These are phyloP conservation scores for Jaculus jaculus DNA, from an alignment of 2,113 vertebrate genomes.

Conservation along the genomic window DNA sequence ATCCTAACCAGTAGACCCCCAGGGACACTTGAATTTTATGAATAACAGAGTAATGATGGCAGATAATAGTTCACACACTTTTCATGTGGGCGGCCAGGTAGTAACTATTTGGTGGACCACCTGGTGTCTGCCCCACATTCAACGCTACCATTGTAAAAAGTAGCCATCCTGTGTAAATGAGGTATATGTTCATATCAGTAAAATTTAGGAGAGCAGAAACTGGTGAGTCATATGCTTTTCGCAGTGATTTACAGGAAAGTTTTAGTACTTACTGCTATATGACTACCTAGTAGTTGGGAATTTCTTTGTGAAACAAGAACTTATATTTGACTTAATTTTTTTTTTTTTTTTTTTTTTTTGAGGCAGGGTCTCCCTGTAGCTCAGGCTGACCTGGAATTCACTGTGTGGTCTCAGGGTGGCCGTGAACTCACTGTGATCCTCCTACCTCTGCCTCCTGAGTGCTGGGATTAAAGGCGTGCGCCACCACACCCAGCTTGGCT, in stretches of 20 bases:
- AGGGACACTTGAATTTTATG: background rate
- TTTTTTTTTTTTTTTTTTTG: too few species aligned
- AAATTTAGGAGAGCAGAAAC: background rate
- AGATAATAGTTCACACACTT: background rate
- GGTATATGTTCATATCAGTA: background rate
- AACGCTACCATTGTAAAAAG: background rate
- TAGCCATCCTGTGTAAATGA: background rate
- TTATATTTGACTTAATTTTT: conserved; percentile 22
- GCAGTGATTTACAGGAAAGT: background rate
- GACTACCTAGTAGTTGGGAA: background rate
- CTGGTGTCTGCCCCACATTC: background rate
- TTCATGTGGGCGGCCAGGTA: background rate
- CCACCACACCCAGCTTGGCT: too few species aligned
- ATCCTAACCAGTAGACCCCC: too few species aligned
- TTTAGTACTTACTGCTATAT: background rate
- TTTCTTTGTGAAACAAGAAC: background rate
- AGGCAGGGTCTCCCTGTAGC: too few species aligned
- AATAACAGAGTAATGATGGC: background rate
- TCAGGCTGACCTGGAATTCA: too few species aligned
- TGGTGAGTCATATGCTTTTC: background rate
- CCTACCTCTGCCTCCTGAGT: too few species aligned
- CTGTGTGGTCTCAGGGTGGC: too few species aligned
- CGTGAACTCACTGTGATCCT: too few species aligned
- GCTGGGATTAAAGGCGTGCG: too few species aligned
- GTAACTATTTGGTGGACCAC: background rate